Evolutionary conservation across 2,113 vertebrate genomes (phyloP).

Genomic region (Pyxicephalus adspersus): DNA sequence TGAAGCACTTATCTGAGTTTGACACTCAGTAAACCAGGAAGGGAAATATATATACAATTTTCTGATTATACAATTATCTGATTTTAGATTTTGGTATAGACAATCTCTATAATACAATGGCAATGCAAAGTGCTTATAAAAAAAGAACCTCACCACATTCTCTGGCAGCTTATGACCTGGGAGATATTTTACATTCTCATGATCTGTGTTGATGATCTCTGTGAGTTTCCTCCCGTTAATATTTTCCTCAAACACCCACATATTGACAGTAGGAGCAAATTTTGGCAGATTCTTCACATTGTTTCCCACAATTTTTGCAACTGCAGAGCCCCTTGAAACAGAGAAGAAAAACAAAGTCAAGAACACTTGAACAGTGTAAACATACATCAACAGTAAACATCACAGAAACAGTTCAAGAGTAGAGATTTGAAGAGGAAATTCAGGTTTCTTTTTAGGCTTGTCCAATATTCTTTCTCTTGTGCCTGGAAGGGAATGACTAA

Average conservation of each 20-base stretch:
- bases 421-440: too few relatives aligned
- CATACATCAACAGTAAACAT: too few relatives aligned
- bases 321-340: constrained; percentile 84
- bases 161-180: constrained; percentile 90
- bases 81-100: too few relatives aligned
- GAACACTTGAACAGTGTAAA: background rate
- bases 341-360: constrained; percentile 26
- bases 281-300: constrained; percentile 80
- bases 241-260: constrained; percentile 93
- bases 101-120: too few relatives aligned
- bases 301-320: constrained; percentile 86
- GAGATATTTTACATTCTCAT: constrained; percentile 92
- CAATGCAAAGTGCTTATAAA: background rate
- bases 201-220: constrained; percentile 90
- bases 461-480: too few relatives aligned
- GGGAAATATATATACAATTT: too few relatives aligned
- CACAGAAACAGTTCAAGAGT: too few relatives aligned
- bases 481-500: too few relatives aligned
- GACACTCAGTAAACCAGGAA: too few relatives aligned
- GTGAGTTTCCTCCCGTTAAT: constrained; percentile 86
- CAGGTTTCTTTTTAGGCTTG: too few relatives aligned
- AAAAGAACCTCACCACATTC: constrained; percentile 89
- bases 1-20: too few relatives aligned
- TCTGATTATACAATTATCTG: too few relatives aligned
- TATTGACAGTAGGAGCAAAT: constrained; percentile 86